Evolutionary conservation across 1,140 invertebrate species (phyloP).

Genomic region (Hesperophylax magnus): DNA sequence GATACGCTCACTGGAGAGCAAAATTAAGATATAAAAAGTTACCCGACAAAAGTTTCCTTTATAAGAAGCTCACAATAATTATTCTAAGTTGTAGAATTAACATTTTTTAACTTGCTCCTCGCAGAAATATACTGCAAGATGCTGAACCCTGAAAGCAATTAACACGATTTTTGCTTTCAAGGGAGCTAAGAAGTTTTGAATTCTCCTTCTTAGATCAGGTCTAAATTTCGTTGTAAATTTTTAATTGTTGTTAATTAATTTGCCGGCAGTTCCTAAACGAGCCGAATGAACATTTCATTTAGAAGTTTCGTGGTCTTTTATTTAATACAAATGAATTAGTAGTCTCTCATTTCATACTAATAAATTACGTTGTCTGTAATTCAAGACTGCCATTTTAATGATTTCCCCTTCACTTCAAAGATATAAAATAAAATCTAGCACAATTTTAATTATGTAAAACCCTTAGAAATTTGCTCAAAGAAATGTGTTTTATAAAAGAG

Average conservation of each 20-base stretch:
- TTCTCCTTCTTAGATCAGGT: background rate
- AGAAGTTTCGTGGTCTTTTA: background rate
- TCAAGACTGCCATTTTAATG: background rate
- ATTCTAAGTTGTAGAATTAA: background rate
- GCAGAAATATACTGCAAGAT: background rate
- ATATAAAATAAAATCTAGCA: background rate
- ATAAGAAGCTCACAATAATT: background rate
- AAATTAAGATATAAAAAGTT: constrained; percentile 36
- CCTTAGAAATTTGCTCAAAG: too few species aligned
- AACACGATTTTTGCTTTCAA: constrained; percentile 15
- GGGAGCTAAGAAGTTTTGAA: background rate
- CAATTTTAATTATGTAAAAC: too few species aligned
- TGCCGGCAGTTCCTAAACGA: background rate
- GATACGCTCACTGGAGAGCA: constrained; percentile 35
- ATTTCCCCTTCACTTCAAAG: background rate
- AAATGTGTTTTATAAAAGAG: too few species aligned
- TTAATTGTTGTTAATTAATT: constrained; percentile 24
- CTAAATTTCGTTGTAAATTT: constrained; percentile 21
- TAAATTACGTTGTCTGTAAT: background rate
- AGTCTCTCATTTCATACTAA: constrained; percentile 1
- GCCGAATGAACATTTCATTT: too few species aligned
- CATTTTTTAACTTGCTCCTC: constrained; percentile 10
- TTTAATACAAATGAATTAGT: constrained; percentile 1
- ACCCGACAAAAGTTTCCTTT: background rate
- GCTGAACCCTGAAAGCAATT: background rate